phyloP scores from a whole-genome alignment of 2,888 invertebrate species.

The Galeruca laticollis region DNA sequence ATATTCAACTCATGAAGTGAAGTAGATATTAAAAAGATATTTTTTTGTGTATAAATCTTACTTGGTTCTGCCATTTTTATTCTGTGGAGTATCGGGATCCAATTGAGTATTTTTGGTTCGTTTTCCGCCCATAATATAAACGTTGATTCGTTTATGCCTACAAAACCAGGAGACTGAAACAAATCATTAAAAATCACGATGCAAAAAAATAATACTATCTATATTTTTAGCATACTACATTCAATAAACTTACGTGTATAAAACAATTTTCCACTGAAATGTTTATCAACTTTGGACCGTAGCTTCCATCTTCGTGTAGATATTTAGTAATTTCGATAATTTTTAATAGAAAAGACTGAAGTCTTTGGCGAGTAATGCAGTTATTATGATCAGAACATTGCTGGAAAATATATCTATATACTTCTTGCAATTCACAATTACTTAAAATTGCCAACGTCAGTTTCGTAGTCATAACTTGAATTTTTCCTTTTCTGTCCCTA shows the following conservation, averaged over 20 bases:
- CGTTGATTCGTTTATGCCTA: slow-evolving; percentile 75
- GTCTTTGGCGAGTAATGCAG: slow-evolving; percentile 75
- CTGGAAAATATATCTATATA: slow-evolving; percentile 76
- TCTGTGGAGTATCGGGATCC: slow-evolving; percentile 76
- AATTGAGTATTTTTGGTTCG: slow-evolving; percentile 73
- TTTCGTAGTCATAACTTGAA: slow-evolving; percentile 78
- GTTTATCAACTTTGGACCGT: slow-evolving; percentile 74
- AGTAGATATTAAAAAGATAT: no score
- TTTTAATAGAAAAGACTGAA: slow-evolving; percentile 74
- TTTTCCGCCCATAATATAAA: slow-evolving; percentile 79
- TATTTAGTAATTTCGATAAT: slow-evolving; percentile 73
- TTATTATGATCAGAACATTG: slow-evolving; percentile 82
- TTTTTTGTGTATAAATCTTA: slow-evolving; percentile 52
- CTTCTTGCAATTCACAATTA: slow-evolving; percentile 73
- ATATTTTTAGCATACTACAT: no score
- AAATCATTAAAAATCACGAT: not conserved
- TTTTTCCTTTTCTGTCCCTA: slow-evolving; percentile 73
- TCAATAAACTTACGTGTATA: slow-evolving; percentile 70
- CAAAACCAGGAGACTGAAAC: slow-evolving; percentile 75
- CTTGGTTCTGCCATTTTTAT: slow-evolving; percentile 73
- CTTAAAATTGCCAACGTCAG: slow-evolving; percentile 76
- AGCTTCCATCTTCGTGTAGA: slow-evolving; percentile 74
- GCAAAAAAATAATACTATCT: no score
- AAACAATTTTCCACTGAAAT: slow-evolving; percentile 81
- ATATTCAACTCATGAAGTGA: no score